Conservation (phyloP, 2,113 vertebrate species). For the pig (Sus scrofa) region T2T-Sscrofa CM000820.6:108025501-108026000, state of each 20-base stretch:
- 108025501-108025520: background rate
- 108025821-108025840: background rate
- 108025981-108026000: background rate
- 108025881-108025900: constrained; percentile 7
- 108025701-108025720: constrained; percentile 19
- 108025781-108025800: constrained; percentile 44
- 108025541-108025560: constrained; percentile 20
- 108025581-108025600: background rate
- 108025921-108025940: background rate
- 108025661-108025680: background rate
- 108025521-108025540: background rate
- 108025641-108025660: background rate
- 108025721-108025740: background rate
- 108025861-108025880: background rate
- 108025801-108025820: background rate
- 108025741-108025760: background rate
- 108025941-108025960: background rate
- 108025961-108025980: background rate
- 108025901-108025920: constrained; percentile 1
- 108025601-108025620: constrained; percentile 32
- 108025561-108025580: constrained; percentile 51
- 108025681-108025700: background rate
- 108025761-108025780: background rate
- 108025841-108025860: background rate
- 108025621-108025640: background rate